phyloP scores from a whole-genome alignment of 2,113 vertebrate species.

The Microcebus murinus region DNA sequence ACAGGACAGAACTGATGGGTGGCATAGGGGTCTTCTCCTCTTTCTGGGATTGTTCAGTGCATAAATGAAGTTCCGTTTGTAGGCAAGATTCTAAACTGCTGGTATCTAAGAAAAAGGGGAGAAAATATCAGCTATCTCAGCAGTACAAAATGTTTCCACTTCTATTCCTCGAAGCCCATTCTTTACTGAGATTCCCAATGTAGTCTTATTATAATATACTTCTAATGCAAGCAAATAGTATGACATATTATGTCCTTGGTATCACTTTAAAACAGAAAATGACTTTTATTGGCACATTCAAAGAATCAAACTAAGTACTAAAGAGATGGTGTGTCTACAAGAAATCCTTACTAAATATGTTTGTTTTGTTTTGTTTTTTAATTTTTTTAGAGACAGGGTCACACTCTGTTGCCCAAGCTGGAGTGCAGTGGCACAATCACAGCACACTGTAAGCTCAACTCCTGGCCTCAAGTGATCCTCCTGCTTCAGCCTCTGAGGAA shows the following conservation, averaged over 20 bases:
- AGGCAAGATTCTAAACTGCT: constrained; percentile 85
- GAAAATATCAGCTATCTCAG: constrained; percentile 14
- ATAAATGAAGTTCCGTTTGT: constrained; percentile 89
- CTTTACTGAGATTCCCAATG: neutral
- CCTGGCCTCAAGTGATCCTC: too few relatives aligned
- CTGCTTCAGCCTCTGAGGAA: too few relatives aligned
- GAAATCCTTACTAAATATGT: constrained; percentile 14
- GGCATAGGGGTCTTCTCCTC: constrained; percentile 77
- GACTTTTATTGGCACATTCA: neutral
- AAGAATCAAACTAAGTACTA: constrained; percentile 37
- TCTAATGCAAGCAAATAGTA: neutral
- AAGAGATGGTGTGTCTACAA: constrained; percentile 6
- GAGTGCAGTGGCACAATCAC: too few relatives aligned
- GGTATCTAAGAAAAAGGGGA: constrained; percentile 82
- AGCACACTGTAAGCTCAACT: too few relatives aligned
- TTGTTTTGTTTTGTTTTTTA: too few relatives aligned
- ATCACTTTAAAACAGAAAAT: constrained; percentile 47
- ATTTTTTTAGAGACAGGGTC: neutral
- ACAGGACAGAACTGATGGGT: constrained; percentile 88
- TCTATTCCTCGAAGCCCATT: neutral
- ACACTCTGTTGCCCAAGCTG: too few relatives aligned
- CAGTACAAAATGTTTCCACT: neutral
- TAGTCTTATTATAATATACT: neutral
- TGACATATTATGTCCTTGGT: neutral
- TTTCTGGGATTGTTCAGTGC: constrained; percentile 72